phyloP scores from a whole-genome alignment of 2,888 invertebrate genomes.

The Gymnocheta viridis region DNA sequence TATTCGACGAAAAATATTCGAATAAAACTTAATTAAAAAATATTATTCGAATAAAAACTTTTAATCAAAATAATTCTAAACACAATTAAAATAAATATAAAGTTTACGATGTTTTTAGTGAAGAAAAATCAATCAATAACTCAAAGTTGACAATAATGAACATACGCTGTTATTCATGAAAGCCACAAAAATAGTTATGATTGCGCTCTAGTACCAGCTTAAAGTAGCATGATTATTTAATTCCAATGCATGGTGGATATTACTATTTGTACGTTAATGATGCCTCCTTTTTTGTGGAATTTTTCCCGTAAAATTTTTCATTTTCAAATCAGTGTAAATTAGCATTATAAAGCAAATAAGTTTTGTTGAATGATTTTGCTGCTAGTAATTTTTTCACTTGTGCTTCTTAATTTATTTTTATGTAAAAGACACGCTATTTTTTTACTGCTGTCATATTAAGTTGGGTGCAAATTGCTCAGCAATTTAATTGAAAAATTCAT shows the following conservation, averaged over 20 bases:
- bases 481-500: not conserved
- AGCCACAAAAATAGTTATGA: not conserved
- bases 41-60: too few relatives aligned
- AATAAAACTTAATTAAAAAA: not conserved
- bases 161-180: not conserved
- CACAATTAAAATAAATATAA: too few relatives aligned
- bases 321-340: conserved; percentile 13
- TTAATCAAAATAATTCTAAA: too few relatives aligned
- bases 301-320: not conserved
- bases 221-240: conserved; percentile 14
- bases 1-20: not conserved
- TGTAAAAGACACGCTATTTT: not conserved
- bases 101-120: too few relatives aligned
- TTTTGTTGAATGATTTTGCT: not conserved
- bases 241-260: not conserved
- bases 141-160: not conserved
- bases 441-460: conserved; percentile 20
- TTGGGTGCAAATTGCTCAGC: conserved; percentile 38
- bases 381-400: not conserved
- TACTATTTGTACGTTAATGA: not conserved
- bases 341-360: not conserved
- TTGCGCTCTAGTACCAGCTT: too few relatives aligned
- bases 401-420: not conserved
- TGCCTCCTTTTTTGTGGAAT: not conserved
- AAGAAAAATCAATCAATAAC: too few relatives aligned